Evolutionary conservation across 2,888 invertebrate genomes (phyloP), one percentile per base, ranked within the genome.

Genomic region (Hylaea fasciaria): DNA sequence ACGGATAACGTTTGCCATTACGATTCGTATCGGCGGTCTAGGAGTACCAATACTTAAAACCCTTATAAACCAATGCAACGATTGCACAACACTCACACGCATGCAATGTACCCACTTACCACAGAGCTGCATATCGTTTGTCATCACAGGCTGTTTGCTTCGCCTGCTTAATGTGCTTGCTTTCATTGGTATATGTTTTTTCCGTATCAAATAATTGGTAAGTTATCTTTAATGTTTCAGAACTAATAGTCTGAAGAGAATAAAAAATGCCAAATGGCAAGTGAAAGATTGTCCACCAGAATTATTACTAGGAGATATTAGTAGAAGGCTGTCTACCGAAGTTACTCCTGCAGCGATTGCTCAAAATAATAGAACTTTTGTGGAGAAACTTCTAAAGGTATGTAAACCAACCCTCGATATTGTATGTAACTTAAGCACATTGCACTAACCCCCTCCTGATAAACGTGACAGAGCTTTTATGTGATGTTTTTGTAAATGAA

Each of bases 331-430:
- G 50, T 94, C 94, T 0, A 94, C 95, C 1, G 95, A 95, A 66
- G 94, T 94, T 73, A 97, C 97, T 67, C 97, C 98, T 0, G 97
- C 98, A 0, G 94, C 97, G 40, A 96, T 99, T 76, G 98, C 98
- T 12, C 98, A 99, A 85, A 98, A 98, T 37, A 99, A 99, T 89
- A 98, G 98, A 96, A 97, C 97, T 22, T 99, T 99, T 92, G 99
- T 99, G 48, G 99, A 99, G 82, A 98, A 98, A 83, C 93, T 99
- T 72, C 93, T 99, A 49, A 98, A 98, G 94, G 99, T 97, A 91
- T 32, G 32, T 32, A 3, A 7, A 7, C 32, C 9, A 32, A 32
- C 32, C 9, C 3, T 32, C 32, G 7, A 5, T 28, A 3, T 7
- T 28, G 7, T 7, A 32, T 9, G 32, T 9, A 22, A 22, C 1